Percentiles rank a stretch among this genome's conserved stretches.
Conservation (phyloP, 2,888 invertebrate species). For the Lasioglossum leucozonium region DNA sequence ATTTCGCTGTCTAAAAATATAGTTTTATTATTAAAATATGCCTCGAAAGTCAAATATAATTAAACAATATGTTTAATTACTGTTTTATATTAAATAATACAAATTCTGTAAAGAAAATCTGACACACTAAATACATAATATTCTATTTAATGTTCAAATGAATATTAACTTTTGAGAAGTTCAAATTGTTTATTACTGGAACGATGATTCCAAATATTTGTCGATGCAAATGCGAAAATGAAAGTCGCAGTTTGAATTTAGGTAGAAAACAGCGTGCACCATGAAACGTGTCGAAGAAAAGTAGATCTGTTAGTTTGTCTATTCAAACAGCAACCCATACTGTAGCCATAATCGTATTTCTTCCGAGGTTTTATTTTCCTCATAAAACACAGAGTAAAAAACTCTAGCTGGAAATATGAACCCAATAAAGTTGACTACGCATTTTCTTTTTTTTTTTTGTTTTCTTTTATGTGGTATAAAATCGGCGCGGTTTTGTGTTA, state of each 20-base stretch:
- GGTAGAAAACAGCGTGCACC: background rate
- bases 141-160: too few species aligned
- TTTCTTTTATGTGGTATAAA: constrained; percentile 19
- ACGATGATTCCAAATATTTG: background rate
- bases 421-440: constrained; percentile 33
- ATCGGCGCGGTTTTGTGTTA: constrained; percentile 28
- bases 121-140: too few species aligned
- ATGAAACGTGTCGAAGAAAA: background rate
- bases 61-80: too few species aligned
- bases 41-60: too few species aligned
- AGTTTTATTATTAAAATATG: too few species aligned
- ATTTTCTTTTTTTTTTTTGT: constrained; percentile 21
- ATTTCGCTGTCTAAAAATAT: too few species aligned
- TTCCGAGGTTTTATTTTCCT: constrained; percentile 26
- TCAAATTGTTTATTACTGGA: background rate
- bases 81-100: too few species aligned
- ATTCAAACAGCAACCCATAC: constrained; percentile 9
- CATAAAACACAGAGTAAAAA: constrained; percentile 33
- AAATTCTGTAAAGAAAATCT: too few species aligned
- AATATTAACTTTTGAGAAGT: too few species aligned
- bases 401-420: constrained; percentile 34
- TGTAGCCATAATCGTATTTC: constrained; percentile 26
- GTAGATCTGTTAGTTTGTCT: background rate
- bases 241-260: background rate
- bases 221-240: background rate